A percentile compares a stretch with the other conserved stretches of the same genome.
phyloP scores from a whole-genome alignment of 2,797 vertebrate species.

The Craterocephalus amniculus region DNA sequence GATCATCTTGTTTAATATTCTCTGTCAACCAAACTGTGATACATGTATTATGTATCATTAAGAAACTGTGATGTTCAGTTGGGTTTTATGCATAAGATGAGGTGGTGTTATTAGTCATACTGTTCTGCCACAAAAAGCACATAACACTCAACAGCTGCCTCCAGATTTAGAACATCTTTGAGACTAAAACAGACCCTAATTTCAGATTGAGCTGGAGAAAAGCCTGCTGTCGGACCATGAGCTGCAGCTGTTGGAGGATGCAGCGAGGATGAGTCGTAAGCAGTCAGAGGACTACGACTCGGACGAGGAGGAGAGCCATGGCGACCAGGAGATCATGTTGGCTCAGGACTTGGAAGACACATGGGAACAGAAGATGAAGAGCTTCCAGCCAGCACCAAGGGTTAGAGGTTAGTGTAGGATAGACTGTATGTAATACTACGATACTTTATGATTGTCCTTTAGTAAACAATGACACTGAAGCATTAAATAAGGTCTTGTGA shows the following conservation, averaged over 20 bases:
- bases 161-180: not conserved
- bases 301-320: constrained; percentile 79
- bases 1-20: not conserved
- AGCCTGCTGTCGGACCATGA: constrained; percentile 92
- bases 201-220: constrained; percentile 90
- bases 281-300: constrained; percentile 81
- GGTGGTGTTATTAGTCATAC: not conserved
- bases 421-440: not conserved
- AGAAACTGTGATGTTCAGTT: not conserved
- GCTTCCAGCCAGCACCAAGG: constrained; percentile 79
- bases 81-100: not conserved
- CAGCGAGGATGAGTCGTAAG: constrained; percentile 79
- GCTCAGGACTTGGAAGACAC: constrained; percentile 90
- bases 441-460: not conserved
- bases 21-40: not conserved
- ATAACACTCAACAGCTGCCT: not conserved
- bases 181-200: not conserved
- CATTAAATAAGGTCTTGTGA: constrained; percentile 23
- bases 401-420: constrained; percentile 80
- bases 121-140: not conserved
- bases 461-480: constrained; percentile 20
- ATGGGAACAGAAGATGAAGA: constrained; percentile 91
- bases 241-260: constrained; percentile 85
- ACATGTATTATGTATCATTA: not conserved
- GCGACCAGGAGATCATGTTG: constrained; percentile 80